Evolutionary conservation across 2,888 invertebrate species (phyloP), one percentile per base, ranked within the genome.

Genomic region (Dryocosmus kuriphilus): DNA sequence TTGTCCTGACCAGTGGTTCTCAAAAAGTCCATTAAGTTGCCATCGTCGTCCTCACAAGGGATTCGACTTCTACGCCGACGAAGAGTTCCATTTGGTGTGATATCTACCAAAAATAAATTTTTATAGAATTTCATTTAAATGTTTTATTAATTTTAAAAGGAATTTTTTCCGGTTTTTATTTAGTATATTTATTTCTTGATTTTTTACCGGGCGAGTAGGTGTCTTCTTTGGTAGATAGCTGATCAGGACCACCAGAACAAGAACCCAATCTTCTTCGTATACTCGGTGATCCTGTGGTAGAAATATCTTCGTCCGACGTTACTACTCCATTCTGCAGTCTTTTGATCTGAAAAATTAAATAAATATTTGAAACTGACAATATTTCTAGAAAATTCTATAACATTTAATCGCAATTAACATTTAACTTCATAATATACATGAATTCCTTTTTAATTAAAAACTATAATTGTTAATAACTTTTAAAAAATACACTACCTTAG

Each of bases 81-180:
- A 57, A 98, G 92, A 83, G 97, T 97, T 46, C 98, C 98, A 83
- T 96, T 97, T 19, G 98, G 98, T 6, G 98, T 98, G 60, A 97
- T 95, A 89, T 98, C 97, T 93, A 92, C 78, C 71, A 77, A 73
- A 27, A 51, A 61, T 38, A 75, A 78, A 22, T 32, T 22, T 75
- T 5, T 38, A 7, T 74, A 77, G n/a, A 16, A 71, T 55, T 74
- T 4, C 9, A 46, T n/a, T n/a, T 0, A 14, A 27, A 6, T 16
- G 1, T 11, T 19, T 2, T n/a, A 51, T 9, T 8, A n/a, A 62
- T 61, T 61, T 63, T 7, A 3, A 77, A 16, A 57, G 24, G 6
- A 2, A 67, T 30, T 73, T 51, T n/a, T n/a, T n/a, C 9, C 8
- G 51, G 9, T n/a, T 9, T 22, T 9, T 3, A 22, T 22, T 22